phyloP scores from a whole-genome alignment of 2,113 vertebrate genomes.

The Aldabrachelys gigantea region DNA sequence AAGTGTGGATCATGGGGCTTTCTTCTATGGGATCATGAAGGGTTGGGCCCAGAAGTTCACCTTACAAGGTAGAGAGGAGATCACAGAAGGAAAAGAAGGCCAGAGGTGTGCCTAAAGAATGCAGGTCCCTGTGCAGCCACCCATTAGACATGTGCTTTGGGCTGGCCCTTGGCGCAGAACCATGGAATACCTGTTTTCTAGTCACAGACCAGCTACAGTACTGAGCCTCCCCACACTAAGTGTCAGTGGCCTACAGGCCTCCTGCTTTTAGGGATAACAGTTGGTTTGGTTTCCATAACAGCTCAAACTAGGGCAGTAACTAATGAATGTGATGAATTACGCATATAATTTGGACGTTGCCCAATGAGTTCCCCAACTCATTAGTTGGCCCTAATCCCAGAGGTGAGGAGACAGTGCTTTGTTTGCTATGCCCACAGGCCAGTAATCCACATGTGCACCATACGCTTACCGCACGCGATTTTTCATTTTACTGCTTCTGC shows the following conservation, averaged over 20 bases:
- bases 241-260: background rate
- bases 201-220: background rate
- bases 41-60: rapidly evolving
- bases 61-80: background rate
- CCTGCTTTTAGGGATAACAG: background rate
- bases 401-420: background rate
- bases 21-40: background rate
- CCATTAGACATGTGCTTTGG: background rate
- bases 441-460: background rate
- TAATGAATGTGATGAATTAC: background rate
- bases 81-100: background rate
- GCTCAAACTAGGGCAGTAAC: background rate
- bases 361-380: background rate
- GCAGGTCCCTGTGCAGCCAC: background rate
- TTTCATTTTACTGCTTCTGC: conserved; percentile 39
- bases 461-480: conserved; percentile 15
- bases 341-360: rapidly evolving
- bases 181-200: background rate
- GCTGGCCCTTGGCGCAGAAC: background rate
- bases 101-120: background rate
- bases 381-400: background rate
- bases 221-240: background rate
- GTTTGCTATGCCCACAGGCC: rapidly evolving
- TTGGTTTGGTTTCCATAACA: rapidly evolving
- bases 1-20: background rate